Base-by-base conservation (phyloP, 1,140 invertebrate species). In the Oncopeltus fasciatus region DNA sequence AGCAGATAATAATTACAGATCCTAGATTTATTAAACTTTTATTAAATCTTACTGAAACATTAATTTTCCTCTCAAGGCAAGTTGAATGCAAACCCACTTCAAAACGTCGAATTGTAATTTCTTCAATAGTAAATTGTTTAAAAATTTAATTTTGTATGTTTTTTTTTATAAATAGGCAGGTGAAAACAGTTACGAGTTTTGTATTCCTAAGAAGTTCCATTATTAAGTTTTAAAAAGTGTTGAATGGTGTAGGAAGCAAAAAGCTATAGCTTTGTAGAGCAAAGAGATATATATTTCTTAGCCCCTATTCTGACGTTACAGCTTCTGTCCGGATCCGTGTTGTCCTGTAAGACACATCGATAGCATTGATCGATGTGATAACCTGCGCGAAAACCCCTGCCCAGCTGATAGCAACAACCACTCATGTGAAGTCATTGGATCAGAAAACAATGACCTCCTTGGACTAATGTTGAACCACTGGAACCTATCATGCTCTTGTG, bases 251-350 rank as follows among this genome's bases (percentile, higher is more conserved):
- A n/a, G n/a, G n/a, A n/a, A 57, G 24, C 16, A 57, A 57, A n/a
- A 8, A 2, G 14, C 5, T 38, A 14, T 38, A 8, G 5, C 5
- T 8, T 38, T 38, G 5, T 14, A 38, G 14, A 38, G 31, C 31
- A 38, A 8, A 8, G 31, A 38, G 14, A 38, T 5, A 38, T 8
- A 38, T 5, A 38, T 38, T 8, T 38, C 31, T 8, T 38, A n/a
- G n/a, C n/a, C n/a, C n/a, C n/a, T n/a, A n/a, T n/a, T n/a, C n/a
- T n/a, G n/a, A n/a, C n/a, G n/a, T 38, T 16, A 31, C 29, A 57
- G 81, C 69, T 83, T 84, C 72, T 84, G 82, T 72, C 81, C 81
- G 4, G 81, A 83, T 72, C 76, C 76, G 26, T 83, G 80, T 68
- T 83, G 81, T 68, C 75, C 79, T 11, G 65, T 74, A 62, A 78